A percentile compares a stretch with the other conserved stretches of the same genome.
Conservation (phyloP, 37 sponge, comb jelly and placozoan species). For the Amphimedon queenslandica region DNA sequence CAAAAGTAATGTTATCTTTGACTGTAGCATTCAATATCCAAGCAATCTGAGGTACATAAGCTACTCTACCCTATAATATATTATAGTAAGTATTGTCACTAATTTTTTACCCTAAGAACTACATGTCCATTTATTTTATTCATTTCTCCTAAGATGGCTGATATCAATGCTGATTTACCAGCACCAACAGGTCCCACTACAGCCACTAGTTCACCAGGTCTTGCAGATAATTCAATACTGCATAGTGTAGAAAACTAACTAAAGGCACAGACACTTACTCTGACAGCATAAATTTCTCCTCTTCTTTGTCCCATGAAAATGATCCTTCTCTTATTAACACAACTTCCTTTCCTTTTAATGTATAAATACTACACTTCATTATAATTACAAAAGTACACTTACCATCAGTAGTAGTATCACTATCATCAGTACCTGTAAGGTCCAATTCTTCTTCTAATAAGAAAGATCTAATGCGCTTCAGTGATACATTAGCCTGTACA, state of each 20-base stretch:
- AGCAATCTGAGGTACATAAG: no score
- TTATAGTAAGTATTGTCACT: not conserved
- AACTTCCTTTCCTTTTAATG: constrained; percentile 12
- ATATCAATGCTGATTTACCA: no score
- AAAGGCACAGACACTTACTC: no score
- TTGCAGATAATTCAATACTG: no score
- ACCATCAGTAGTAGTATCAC: constrained; percentile 1
- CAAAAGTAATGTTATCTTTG: no score
- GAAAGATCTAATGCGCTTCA: constrained; percentile 67
- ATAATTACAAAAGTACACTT: not conserved
- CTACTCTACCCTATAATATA: constrained; percentile 42
- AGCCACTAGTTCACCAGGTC: no score
- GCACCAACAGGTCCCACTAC: no score
- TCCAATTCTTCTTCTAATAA: constrained; percentile 60
- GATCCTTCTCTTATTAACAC: constrained; percentile 26
- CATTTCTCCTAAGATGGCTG: constrained; percentile 86
- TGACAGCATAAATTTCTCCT: no score
- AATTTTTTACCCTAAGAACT: constrained; percentile 43
- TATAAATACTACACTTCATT: not conserved
- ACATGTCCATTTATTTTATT: constrained; percentile 64
- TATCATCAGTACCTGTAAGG: constrained; percentile 30
- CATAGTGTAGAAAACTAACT: no score
- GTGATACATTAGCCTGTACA: constrained; percentile 70
- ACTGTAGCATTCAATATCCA: no score
- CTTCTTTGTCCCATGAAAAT: constrained; percentile 59